Base-by-base conservation (phyloP, 2,888 invertebrate genomes). In the Liodrosophila aerea region DNA sequence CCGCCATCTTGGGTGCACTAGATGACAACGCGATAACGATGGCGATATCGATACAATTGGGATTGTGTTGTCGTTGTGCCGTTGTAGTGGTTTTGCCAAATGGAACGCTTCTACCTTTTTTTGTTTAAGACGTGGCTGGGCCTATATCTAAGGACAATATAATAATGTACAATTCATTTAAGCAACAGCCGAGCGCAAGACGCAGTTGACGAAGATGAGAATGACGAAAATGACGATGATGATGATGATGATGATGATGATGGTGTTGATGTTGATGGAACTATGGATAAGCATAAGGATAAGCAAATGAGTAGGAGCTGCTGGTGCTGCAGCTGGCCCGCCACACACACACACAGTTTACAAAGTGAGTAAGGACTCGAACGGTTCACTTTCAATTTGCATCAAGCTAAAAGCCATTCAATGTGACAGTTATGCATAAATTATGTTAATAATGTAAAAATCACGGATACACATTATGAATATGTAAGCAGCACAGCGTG, bases 1-100 rank as follows among this genome's bases (percentile, higher is more conserved):
- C 87, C 90, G 59, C 90, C 90, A 27, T 90, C 90, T 8, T 90
- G 90, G 90, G 90, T 90, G 70, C 90, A 90, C 78, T 90, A 88
- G 68, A 22, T 22, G 22, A 22, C 3, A 22, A 5, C 22, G 5
- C 22, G 22, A 22, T 22, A 5, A 22, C 22, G 22, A 22, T 22
- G 22, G 5, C 22, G 22, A 22, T 22, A 22, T 5, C 22, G 22
- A 22, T 22, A 22, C 22, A 56, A 9, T 39, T 16, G 29, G 46
- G 7, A 11, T 1, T 27, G 9, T 40, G 7, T n/a, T 13, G 12
- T 44, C 31, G 51, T 57, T 52, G 58, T 45, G 39, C 64, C 34
- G 31, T 54, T 33, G 54, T 30, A 57, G 47, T 59, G 56, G 37
- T 59, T n/a, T 64, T 53, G 69, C 60, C 69, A 61, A 56, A 22